Evolutionary conservation across 2,888 invertebrate species (phyloP).

Genomic region (Agriopis aurantiaria): DNA sequence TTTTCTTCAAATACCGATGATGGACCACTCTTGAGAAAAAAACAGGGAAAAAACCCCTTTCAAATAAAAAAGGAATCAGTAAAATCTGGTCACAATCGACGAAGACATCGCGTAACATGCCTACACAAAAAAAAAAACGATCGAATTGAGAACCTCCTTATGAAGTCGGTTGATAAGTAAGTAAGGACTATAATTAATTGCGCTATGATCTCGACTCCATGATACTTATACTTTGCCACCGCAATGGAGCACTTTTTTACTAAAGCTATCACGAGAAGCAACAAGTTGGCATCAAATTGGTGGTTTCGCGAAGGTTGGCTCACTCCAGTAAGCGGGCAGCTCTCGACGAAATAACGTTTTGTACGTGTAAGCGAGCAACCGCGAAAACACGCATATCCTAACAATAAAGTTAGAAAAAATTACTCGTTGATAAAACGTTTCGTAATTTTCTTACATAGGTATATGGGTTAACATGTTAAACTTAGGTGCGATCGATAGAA

Average conservation of each 20-base stretch:
- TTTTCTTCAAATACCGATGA: too few relatives aligned
- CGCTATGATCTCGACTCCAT: not conserved
- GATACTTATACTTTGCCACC: conserved; percentile 3
- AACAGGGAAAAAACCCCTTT: too few relatives aligned
- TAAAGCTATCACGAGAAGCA: conserved; percentile 35
- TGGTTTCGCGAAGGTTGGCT: conserved; percentile 31
- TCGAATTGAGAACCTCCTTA: too few relatives aligned
- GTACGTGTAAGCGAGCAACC: not conserved
- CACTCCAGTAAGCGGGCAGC: conserved; percentile 64
- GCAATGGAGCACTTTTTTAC: conserved; percentile 18
- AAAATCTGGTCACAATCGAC: too few relatives aligned
- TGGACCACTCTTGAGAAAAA: too few relatives aligned
- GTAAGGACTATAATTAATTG: not conserved
- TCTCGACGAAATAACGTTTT: conserved; percentile 56
- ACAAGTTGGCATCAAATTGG: conserved; percentile 41
- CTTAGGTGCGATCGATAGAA: too few relatives aligned
- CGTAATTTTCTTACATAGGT: too few relatives aligned
- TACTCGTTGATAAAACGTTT: not conserved
- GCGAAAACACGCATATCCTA: not conserved
- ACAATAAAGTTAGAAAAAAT: conserved; percentile 9
- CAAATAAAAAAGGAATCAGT: too few relatives aligned
- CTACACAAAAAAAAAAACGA: not conserved
- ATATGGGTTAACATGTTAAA: too few relatives aligned
- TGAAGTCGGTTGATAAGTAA: not conserved
- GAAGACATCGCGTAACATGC: not conserved